Conservation (phyloP, 1,140 invertebrate genomes). For the Teleogryllus occipitalis region DNA sequence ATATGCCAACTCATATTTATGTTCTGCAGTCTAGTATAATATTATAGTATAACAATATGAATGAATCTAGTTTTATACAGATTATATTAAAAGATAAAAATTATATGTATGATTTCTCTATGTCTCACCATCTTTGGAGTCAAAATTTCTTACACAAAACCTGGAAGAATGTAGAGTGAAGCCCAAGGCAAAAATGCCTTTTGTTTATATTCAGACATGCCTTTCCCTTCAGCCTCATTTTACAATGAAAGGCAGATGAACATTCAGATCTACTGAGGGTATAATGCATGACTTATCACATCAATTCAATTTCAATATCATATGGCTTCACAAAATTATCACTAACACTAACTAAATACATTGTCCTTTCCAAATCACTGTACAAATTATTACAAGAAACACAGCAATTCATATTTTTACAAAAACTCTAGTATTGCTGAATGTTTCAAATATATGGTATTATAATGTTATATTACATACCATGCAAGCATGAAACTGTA, state of each 20-base stretch:
- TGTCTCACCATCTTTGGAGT: conserved; percentile 10
- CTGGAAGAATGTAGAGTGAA: conserved; percentile 10
- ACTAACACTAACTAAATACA: neutral
- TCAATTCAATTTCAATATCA: neutral
- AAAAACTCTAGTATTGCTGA: too few species aligned
- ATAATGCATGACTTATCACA: neutral
- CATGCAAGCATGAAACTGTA: neutral
- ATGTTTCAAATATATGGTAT: too few species aligned
- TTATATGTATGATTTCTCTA: conserved; percentile 12
- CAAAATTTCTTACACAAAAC: conserved; percentile 9
- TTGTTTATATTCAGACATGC: neutral
- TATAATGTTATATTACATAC: neutral
- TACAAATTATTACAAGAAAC: too few species aligned
- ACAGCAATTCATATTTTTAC: too few species aligned
- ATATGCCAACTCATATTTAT: conserved; percentile 7
- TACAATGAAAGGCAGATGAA: neutral
- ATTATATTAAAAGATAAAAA: conserved; percentile 17
- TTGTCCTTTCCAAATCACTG: neutral
- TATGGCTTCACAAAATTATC: neutral
- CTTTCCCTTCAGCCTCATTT: neutral
- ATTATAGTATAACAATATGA: conserved; percentile 10
- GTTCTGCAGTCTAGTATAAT: conserved; percentile 11
- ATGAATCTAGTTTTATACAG: conserved; percentile 10
- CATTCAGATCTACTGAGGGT: neutral
- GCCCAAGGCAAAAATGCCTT: conserved; percentile 1